Evolutionary conservation across 2,888 invertebrate genomes (phyloP).

Genomic region (Dilophus febrilis): DNA sequence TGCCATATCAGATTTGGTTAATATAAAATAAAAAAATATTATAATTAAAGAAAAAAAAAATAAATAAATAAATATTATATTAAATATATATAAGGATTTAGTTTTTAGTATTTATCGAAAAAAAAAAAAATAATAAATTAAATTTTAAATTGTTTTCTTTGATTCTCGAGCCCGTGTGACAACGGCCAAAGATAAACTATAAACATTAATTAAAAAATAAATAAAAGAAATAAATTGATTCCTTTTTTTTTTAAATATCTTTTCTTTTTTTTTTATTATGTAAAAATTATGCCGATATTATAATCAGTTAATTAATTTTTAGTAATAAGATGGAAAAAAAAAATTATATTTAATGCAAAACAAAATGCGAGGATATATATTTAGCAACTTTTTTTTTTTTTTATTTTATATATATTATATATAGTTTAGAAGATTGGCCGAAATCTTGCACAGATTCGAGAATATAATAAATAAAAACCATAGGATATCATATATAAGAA

Average conservation of each 20-base stretch:
- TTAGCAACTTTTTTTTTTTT: no score
- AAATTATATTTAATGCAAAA: no score
- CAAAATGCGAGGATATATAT: no score
- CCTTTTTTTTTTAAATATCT: not conserved
- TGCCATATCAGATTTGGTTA: no score
- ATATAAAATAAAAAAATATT: no score
- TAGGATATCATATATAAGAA: not conserved
- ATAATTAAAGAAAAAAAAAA: no score
- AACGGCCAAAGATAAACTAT: not conserved
- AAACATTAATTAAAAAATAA: not conserved
- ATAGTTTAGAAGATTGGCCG: not conserved
- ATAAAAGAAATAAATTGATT: not conserved
- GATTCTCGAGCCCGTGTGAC: not conserved
- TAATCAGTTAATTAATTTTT: not conserved
- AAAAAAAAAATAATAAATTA: not conserved
- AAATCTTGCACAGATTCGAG: constrained; percentile 5
- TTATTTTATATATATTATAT: no score
- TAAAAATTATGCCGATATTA: not conserved
- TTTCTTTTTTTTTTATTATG: no score
- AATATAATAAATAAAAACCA: constrained; percentile 1
- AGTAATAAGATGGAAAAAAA: not conserved
- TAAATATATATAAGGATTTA: not conserved
- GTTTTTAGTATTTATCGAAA: constrained; percentile 2
- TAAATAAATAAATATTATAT: no score
- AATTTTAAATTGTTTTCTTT: not conserved